Conservation (phyloP, 2,888 invertebrate species). For the Stomorhina lunata region DNA sequence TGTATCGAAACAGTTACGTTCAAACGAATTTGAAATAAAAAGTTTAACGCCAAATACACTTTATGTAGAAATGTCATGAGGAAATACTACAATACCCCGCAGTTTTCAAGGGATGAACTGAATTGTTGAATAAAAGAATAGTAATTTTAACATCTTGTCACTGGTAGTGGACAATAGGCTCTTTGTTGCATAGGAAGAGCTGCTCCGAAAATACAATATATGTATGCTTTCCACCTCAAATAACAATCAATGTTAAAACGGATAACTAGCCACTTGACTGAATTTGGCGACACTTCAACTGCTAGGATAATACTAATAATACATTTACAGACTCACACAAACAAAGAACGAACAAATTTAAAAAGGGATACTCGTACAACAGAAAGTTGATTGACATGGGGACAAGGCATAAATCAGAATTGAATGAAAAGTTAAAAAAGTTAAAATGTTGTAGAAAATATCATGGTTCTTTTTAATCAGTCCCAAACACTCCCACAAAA, state of each 20-base stretch:
- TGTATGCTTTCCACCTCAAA: too few species aligned
- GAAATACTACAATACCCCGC: constrained; percentile 1
- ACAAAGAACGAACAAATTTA: not conserved
- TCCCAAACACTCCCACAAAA: constrained; percentile 24
- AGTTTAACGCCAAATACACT: constrained; percentile 44
- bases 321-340: not conserved
- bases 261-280: too few species aligned
- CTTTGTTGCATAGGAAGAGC: too few species aligned
- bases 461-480: constrained; percentile 25
- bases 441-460: constrained; percentile 3
- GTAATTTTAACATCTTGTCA: too few species aligned
- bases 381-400: constrained; percentile 49
- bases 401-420: constrained; percentile 45
- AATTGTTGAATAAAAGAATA: too few species aligned
- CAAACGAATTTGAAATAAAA: constrained; percentile 17
- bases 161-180: too few species aligned
- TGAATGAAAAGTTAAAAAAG: constrained; percentile 26
- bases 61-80: constrained; percentile 51
- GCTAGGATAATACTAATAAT: too few species aligned
- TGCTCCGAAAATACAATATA: too few species aligned
- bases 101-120: too few species aligned
- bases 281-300: too few species aligned
- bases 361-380: constrained; percentile 32
- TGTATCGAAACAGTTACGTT: constrained; percentile 7
- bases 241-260: too few species aligned